Percentiles rank a stretch among this genome's conserved stretches.
These are phyloP conservation scores for Drosophila obscura DNA, from an alignment of 1,140 invertebrate species.

Conservation along the genomic window DNA sequence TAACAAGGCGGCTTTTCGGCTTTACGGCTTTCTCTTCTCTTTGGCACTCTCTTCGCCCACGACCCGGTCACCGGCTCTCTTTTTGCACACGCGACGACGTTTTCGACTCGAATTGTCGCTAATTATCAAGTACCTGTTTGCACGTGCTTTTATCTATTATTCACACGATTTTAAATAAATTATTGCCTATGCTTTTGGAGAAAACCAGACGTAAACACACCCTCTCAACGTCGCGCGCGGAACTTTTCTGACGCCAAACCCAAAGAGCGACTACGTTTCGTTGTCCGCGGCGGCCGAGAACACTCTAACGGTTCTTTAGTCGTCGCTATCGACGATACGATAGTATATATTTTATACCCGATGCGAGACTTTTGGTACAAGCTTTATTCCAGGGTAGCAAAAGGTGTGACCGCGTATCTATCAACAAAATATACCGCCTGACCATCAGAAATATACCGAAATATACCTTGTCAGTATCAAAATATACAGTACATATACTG, in stretches of 20 bases:
- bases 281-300: background rate
- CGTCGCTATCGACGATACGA: background rate
- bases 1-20: conserved; percentile 28
- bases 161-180: too few relatives aligned
- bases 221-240: background rate
- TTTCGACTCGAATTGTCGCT: conserved; percentile 6
- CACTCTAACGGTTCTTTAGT: too few relatives aligned
- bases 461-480: too few relatives aligned
- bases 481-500: too few relatives aligned
- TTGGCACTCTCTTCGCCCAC: conserved; percentile 14
- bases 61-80: background rate
- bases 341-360: too few relatives aligned
- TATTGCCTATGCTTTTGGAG: too few relatives aligned
- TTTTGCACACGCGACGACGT: conserved; percentile 16
- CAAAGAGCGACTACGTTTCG: background rate
- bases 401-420: too few relatives aligned
- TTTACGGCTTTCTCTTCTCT: conserved; percentile 12
- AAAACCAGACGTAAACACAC: background rate
- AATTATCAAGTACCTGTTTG: conserved; percentile 34
- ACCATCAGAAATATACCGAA: too few relatives aligned
- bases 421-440: too few relatives aligned
- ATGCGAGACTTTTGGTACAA: too few relatives aligned
- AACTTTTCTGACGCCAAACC: too few relatives aligned
- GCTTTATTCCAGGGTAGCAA: too few relatives aligned
- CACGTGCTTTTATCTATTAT: conserved; percentile 31